These are phyloP conservation scores for Zeuzera pyrina DNA, from an alignment of 2,888 invertebrate genomes.

Conservation along the genomic window DNA sequence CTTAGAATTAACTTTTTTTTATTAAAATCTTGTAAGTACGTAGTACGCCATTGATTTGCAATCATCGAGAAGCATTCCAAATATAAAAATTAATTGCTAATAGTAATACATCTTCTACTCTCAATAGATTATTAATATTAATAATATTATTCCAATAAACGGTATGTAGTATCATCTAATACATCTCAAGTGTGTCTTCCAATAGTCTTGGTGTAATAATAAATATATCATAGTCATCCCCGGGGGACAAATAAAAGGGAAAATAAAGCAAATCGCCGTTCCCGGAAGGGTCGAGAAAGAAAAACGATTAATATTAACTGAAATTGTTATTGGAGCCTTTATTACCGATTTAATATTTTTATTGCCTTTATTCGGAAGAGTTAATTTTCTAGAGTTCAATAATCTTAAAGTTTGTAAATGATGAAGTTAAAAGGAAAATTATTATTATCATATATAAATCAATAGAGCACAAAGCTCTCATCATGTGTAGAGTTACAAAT, in stretches of 20 bases:
- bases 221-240: slow-evolving; percentile 69
- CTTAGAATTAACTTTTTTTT: too few species aligned
- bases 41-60: too few species aligned
- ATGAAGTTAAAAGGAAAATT: slow-evolving; percentile 14
- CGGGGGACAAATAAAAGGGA: slow-evolving; percentile 61
- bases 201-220: slow-evolving; percentile 61
- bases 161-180: slow-evolving; percentile 39
- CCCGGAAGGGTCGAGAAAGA: slow-evolving; percentile 65
- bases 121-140: too few species aligned
- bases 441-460: slow-evolving; percentile 1
- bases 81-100: too few species aligned
- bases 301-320: slow-evolving; percentile 73
- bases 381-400: slow-evolving; percentile 39
- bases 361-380: slow-evolving; percentile 55
- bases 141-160: slow-evolving; percentile 28
- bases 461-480: too few species aligned
- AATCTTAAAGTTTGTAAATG: slow-evolving; percentile 29
- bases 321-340: slow-evolving; percentile 63
- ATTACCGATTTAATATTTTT: slow-evolving; percentile 65
- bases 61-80: too few species aligned
- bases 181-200: slow-evolving; percentile 63
- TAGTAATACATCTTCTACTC: too few species aligned
- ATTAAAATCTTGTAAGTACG: too few species aligned
- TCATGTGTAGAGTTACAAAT: too few species aligned
- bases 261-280: slow-evolving; percentile 63